Evolutionary conservation across 2,888 invertebrate species (phyloP).

Genomic region (Eueremaeus valkanovi): DNA sequence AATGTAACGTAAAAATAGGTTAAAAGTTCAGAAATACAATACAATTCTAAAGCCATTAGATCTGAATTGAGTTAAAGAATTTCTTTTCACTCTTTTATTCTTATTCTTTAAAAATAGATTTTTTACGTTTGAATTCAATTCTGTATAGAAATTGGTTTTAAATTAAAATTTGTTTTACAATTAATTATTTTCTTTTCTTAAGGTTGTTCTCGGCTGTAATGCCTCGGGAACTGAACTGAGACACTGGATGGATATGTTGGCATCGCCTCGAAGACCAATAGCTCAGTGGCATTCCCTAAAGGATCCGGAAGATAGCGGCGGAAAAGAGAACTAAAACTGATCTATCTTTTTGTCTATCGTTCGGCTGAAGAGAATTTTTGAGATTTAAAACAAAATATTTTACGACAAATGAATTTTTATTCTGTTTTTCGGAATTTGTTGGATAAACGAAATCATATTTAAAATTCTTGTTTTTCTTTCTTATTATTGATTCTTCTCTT

Average conservation of each 20-base stretch:
- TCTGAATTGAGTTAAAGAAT: neutral
- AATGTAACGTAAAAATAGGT: constrained; percentile 3
- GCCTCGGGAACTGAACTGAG: constrained; percentile 96
- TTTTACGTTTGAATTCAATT: too few relatives aligned
- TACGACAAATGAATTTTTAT: neutral
- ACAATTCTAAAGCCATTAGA: neutral
- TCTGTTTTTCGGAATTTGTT: neutral
- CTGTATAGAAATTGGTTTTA: too few relatives aligned
- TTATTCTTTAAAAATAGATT: too few relatives aligned
- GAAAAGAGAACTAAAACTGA: constrained; percentile 56
- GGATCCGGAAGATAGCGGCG: constrained; percentile 86
- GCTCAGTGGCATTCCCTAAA: constrained; percentile 99
- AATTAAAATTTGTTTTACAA: too few relatives aligned
- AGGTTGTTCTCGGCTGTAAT: constrained; percentile 89
- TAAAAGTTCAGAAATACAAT: neutral
- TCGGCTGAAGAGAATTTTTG: neutral
- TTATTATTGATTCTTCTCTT: neutral
- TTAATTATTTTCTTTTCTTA: neutral
- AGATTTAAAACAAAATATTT: neutral
- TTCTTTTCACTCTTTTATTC: neutral
- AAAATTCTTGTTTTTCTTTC: neutral
- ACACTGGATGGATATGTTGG: constrained; percentile 99
- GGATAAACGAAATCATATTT: neutral
- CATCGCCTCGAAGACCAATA: constrained; percentile 96
- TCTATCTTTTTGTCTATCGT: neutral